These are phyloP conservation scores for Eupithecia insigniata DNA, from an alignment of 2,888 invertebrate genomes.

Conservation along the genomic window DNA sequence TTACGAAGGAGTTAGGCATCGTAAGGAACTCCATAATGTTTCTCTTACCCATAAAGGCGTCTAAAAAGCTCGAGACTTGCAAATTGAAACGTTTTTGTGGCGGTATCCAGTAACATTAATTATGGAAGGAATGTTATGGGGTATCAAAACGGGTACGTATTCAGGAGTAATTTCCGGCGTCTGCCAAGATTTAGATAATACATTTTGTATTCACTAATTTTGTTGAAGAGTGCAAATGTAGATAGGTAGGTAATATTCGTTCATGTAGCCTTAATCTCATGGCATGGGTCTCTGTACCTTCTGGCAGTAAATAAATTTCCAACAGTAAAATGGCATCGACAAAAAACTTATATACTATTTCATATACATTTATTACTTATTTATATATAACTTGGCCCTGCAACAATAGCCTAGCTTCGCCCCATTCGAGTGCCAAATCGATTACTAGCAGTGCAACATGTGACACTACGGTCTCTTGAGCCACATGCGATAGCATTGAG, in stretches of 20 bases:
- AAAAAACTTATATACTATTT: no score
- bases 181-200: neutral
- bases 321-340: no score
- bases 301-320: no score
- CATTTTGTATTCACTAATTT: neutral
- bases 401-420: no score
- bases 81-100: slow-evolving; percentile 37
- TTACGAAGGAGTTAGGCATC: slow-evolving; percentile 17
- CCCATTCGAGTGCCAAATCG: no score
- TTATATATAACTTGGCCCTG: no score
- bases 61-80: slow-evolving; percentile 26
- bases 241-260: neutral
- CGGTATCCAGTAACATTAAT: slow-evolving; percentile 31
- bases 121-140: slow-evolving; percentile 29
- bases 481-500: no score
- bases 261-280: neutral
- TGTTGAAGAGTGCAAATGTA: neutral
- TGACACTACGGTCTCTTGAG: no score
- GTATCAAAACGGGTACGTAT: slow-evolving; percentile 10
- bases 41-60: slow-evolving; percentile 18
- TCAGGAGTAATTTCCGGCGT: slow-evolving; percentile 4
- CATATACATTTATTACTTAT: no score
- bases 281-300: no score
- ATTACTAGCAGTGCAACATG: no score
- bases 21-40: slow-evolving; percentile 25